These are phyloP conservation scores for Ptychodera flava DNA, from an alignment of 35 echinoderm and acorn worm species.

Conservation along the genomic window DNA sequence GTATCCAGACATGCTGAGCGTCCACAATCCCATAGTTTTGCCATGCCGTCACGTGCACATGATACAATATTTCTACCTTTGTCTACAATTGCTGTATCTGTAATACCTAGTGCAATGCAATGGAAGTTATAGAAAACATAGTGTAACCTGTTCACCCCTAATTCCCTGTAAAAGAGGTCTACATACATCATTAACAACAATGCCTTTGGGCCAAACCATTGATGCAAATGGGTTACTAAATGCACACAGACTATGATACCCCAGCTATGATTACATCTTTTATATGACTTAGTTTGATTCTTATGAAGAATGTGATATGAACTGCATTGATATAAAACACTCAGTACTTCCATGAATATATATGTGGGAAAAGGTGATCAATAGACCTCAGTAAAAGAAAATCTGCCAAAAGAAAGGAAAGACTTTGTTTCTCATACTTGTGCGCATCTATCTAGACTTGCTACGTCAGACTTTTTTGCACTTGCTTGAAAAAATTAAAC, in stretches of 20 bases:
- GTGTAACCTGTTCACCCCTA: background rate
- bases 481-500: background rate
- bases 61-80: slow-evolving; percentile 83
- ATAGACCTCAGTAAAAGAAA: too few relatives aligned
- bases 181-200: background rate
- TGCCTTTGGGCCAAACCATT: background rate
- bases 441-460: too few relatives aligned
- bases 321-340: too few relatives aligned
- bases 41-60: slow-evolving; percentile 75
- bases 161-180: background rate
- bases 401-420: too few relatives aligned
- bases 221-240: background rate
- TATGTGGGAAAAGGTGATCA: too few relatives aligned
- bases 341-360: too few relatives aligned
- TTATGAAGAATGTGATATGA: too few relatives aligned
- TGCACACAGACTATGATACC: too few relatives aligned
- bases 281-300: too few relatives aligned
- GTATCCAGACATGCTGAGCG: slow-evolving; percentile 54
- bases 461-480: too few relatives aligned
- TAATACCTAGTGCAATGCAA: slow-evolving; percentile 34
- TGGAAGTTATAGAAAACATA: background rate
- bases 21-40: slow-evolving; percentile 93
- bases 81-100: slow-evolving; percentile 66
- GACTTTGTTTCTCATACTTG: too few relatives aligned
- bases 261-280: too few relatives aligned